phyloP scores from a whole-genome alignment of 2,797 vertebrate species.

The Protonibea diacanthus region DNA sequence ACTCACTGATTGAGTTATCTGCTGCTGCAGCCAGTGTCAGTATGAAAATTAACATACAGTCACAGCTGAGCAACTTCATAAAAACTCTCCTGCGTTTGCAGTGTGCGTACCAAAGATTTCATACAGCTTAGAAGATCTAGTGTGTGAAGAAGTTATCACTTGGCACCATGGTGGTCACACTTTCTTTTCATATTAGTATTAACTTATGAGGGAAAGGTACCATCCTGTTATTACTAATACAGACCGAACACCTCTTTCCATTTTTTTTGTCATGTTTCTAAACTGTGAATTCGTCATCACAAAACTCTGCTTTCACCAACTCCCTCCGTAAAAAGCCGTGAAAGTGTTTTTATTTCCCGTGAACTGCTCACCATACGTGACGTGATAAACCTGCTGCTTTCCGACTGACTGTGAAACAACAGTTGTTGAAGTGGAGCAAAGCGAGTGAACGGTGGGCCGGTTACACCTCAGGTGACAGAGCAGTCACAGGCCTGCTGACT shows the following conservation, averaged over 20 bases:
- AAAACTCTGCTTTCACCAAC: not conserved
- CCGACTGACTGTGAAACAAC: slow-evolving; percentile 31
- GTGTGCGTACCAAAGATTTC: not conserved
- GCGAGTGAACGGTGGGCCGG: slow-evolving; percentile 58
- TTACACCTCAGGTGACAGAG: slow-evolving; percentile 74
- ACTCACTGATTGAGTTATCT: slow-evolving; percentile 62
- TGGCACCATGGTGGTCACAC: not conserved
- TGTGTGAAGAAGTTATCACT: not conserved
- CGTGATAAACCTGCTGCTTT: slow-evolving; percentile 17
- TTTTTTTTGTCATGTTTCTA: not conserved
- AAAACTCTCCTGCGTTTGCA: not conserved
- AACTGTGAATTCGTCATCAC: not conserved
- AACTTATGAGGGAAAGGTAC: not conserved
- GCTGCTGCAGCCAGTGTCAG: not conserved
- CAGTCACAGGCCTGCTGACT: slow-evolving; percentile 73
- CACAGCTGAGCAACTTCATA: slow-evolving; percentile 25
- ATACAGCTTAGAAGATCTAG: not conserved
- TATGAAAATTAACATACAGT: slow-evolving; percentile 60
- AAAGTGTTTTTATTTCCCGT: not conserved
- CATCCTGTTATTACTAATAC: not conserved
- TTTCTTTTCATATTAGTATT: not conserved
- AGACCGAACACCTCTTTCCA: not conserved
- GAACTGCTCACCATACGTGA: too few species aligned
- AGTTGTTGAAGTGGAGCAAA: slow-evolving; percentile 46
- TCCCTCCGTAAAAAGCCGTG: not conserved